phyloP scores from a whole-genome alignment of 2,113 vertebrate genomes.

The Mugil cephalus region DNA sequence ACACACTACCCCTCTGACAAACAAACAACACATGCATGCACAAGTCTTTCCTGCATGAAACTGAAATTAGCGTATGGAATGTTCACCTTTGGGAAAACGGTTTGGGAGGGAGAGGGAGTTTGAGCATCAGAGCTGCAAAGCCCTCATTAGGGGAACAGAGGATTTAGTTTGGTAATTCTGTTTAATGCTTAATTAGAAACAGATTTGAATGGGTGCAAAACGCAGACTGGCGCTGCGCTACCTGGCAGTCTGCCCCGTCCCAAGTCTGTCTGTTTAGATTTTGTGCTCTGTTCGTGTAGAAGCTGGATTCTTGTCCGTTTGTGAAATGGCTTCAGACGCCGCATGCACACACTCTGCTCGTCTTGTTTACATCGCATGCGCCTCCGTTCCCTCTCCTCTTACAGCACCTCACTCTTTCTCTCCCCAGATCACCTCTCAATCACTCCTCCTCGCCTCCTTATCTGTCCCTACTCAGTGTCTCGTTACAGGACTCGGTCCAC shows the following conservation, averaged over 20 bases:
- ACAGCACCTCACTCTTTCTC: slow-evolving; percentile 48
- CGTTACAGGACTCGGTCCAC: slow-evolving; percentile 54
- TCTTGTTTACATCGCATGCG: slow-evolving; percentile 66
- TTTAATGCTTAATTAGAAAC: slow-evolving; percentile 79
- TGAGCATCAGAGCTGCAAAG: slow-evolving; percentile 55
- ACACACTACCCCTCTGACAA: slow-evolving; percentile 51
- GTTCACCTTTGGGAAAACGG: slow-evolving; percentile 69
- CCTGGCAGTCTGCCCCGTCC: slow-evolving; percentile 13
- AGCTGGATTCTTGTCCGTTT: slow-evolving; percentile 29
- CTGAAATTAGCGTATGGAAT: slow-evolving; percentile 67
- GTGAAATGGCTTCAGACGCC: slow-evolving; percentile 17
- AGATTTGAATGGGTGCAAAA: slow-evolving; percentile 63
- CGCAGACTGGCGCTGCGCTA: slow-evolving; percentile 32
- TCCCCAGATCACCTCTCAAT: slow-evolving; percentile 57
- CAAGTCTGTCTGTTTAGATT: slow-evolving; percentile 8
- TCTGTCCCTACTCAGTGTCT: slow-evolving; percentile 66
- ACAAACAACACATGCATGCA: slow-evolving; percentile 74
- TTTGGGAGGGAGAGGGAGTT: slow-evolving; percentile 38
- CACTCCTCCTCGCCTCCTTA: slow-evolving; percentile 59
- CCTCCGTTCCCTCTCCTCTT: slow-evolving; percentile 53
- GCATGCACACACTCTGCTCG: slow-evolving; percentile 17
- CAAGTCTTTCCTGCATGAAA: slow-evolving; percentile 60
- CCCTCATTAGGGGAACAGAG: slow-evolving; percentile 65
- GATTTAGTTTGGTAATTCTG: slow-evolving; percentile 57
- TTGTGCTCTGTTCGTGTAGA: background rate